These are phyloP conservation scores for Chanos chanos DNA, from an alignment of 2,797 vertebrate genomes.

Conservation along the genomic window DNA sequence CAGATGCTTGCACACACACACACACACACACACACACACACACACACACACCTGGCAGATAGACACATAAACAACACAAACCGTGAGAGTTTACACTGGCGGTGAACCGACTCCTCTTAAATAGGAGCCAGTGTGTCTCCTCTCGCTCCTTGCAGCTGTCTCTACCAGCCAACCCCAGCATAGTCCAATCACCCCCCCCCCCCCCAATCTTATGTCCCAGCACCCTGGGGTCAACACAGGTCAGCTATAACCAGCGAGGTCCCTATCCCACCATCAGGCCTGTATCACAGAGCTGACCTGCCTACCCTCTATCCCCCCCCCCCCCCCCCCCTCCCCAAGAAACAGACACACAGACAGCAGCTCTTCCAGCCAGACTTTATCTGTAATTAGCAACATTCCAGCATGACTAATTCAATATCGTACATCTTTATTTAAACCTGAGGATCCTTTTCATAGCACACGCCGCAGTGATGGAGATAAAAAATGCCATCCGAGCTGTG, in stretches of 20 bases:
- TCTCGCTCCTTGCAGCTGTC: conserved; percentile 25
- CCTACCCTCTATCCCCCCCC: background rate
- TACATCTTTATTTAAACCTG: conserved; percentile 1
- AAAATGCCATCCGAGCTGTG: no score
- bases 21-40: background rate
- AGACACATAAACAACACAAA: conserved; percentile 8
- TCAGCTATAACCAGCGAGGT: conserved; percentile 28
- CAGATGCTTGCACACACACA: background rate
- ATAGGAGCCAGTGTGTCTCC: conserved; percentile 29
- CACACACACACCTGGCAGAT: no score
- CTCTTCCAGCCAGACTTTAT: background rate
- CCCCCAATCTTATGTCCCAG: conserved; percentile 18
- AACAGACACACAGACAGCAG: background rate
- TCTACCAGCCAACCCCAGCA: conserved; percentile 17
- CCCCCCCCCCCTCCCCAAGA: background rate
- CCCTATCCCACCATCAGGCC: conserved; percentile 1
- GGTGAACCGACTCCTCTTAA: background rate
- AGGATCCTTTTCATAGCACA: conserved; percentile 11
- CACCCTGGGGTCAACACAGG: conserved; percentile 17
- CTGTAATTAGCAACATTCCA: conserved; percentile 15
- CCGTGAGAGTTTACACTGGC: conserved; percentile 1
- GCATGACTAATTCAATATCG: conserved; percentile 17
- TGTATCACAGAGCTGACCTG: background rate
- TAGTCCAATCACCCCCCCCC: background rate
- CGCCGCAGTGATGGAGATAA: no score